phyloP scores from a whole-genome alignment of 2,113 vertebrate species.

The Crotalus tigris region DNA sequence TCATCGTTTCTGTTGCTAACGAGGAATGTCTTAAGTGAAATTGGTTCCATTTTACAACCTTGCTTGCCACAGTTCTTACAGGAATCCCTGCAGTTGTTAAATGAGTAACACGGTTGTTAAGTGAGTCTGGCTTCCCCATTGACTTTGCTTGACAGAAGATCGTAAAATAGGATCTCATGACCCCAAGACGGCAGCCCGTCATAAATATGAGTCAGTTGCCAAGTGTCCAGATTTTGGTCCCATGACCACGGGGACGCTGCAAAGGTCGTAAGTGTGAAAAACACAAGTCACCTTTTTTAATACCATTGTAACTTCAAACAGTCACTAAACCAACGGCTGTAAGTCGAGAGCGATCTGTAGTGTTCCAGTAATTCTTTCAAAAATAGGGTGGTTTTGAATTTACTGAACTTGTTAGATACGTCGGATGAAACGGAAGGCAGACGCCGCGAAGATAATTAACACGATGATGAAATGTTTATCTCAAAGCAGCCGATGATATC shows the following conservation, averaged over 20 bases:
- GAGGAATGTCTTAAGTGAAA: not conserved
- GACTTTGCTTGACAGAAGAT: not conserved
- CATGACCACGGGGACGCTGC: too few relatives aligned
- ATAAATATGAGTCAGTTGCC: too few relatives aligned
- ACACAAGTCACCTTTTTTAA: too few relatives aligned
- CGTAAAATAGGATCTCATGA: too few relatives aligned
- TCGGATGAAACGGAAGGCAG: not conserved
- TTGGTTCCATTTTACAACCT: not conserved
- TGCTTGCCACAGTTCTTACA: not conserved
- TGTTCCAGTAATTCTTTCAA: not conserved
- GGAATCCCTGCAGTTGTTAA: not conserved
- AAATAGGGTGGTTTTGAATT: not conserved
- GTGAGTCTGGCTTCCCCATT: not conserved
- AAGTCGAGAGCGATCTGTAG: too few relatives aligned
- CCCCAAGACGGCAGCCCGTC: too few relatives aligned
- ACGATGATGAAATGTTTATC: not conserved
- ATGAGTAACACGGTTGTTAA: not conserved
- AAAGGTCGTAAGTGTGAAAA: too few relatives aligned
- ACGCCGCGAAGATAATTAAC: not conserved
- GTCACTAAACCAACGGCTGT: too few relatives aligned
- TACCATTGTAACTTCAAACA: too few relatives aligned
- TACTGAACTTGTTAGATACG: not conserved
- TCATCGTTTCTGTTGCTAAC: not conserved
- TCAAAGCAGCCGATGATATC: too few relatives aligned
- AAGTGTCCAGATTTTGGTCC: too few relatives aligned